phyloP scores from a whole-genome alignment of 2,797 vertebrate genomes.

The Corythornis leucogaster region DNA sequence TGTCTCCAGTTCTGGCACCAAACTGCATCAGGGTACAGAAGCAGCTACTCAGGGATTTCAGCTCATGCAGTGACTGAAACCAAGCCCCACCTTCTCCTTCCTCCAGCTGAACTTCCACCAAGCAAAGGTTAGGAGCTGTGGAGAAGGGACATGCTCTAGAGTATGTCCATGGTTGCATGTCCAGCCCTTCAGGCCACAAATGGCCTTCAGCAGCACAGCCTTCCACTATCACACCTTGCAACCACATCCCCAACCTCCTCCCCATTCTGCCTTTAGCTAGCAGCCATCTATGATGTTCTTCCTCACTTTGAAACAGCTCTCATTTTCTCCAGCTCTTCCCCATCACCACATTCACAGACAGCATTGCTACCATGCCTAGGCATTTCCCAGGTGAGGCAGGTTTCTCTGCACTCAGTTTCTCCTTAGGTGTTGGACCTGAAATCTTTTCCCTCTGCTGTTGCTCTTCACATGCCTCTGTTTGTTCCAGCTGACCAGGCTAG shows the following conservation, averaged over 20 bases:
- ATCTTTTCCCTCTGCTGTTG: neutral
- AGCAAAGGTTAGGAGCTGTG: neutral
- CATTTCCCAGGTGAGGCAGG: neutral
- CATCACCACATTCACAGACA: fast-evolving
- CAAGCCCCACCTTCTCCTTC: fast-evolving
- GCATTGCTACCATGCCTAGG: neutral
- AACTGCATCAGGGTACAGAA: neutral
- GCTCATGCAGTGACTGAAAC: fast-evolving
- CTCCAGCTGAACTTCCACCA: neutral
- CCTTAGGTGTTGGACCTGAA: neutral
- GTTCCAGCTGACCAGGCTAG: neutral
- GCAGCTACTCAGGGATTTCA: neutral
- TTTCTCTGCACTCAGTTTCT: neutral
- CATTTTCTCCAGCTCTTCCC: neutral
- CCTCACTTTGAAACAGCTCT: fast-evolving
- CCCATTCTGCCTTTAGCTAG: neutral
- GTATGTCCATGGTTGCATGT: neutral
- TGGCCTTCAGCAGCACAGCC: neutral
- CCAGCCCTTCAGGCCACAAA: neutral
- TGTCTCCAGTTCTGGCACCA: neutral
- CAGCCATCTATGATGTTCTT: neutral
- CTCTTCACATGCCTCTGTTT: neutral
- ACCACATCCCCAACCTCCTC: neutral
- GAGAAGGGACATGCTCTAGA: fast-evolving
- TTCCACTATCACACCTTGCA: neutral